These are phyloP conservation scores for Pelochelys cantorii DNA, from an alignment of 2,797 vertebrate species.

Conservation along the genomic window DNA sequence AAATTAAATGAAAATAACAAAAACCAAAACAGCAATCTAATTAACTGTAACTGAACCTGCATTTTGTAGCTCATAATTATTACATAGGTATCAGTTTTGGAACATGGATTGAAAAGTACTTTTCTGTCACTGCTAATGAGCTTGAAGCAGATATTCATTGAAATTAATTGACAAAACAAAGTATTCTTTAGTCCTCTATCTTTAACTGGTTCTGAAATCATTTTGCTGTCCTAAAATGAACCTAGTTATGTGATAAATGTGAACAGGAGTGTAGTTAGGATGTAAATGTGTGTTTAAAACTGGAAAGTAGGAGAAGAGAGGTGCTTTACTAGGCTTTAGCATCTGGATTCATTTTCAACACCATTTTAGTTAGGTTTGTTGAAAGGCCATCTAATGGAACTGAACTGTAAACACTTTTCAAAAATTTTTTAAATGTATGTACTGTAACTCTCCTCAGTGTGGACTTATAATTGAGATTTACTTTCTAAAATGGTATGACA, in stretches of 20 bases:
- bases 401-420: neutral
- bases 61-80: neutral
- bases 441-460: neutral
- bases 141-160: slow-evolving; percentile 1
- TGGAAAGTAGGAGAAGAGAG: neutral
- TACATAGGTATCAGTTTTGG: neutral
- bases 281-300: neutral
- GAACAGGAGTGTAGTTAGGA: neutral
- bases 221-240: slow-evolving; percentile 5
- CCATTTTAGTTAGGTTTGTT: neutral
- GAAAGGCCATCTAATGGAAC: neutral
- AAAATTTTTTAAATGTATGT: neutral
- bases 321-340: neutral
- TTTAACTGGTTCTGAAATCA: neutral
- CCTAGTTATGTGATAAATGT: neutral
- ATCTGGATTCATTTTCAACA: neutral
- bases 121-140: slow-evolving; percentile 4
- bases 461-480: neutral
- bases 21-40: neutral
- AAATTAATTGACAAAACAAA: neutral
- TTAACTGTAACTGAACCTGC: neutral
- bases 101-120: neutral
- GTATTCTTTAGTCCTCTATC: neutral
- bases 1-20: neutral
- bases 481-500: neutral